phyloP scores from a whole-genome alignment of 2,888 invertebrate genomes.

The Limnephilus rhombicus region DNA sequence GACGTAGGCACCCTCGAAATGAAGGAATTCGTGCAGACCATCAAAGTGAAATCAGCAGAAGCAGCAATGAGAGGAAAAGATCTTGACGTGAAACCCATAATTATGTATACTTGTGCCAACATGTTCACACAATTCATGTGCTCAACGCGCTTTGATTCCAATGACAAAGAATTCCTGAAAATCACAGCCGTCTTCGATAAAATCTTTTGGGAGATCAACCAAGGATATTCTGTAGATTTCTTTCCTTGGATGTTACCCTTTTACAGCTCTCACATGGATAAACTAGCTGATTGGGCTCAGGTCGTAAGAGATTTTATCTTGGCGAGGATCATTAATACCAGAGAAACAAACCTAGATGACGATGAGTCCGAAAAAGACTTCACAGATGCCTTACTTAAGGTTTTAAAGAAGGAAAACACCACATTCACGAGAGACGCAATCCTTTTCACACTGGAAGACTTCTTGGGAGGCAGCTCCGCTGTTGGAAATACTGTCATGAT shows the following conservation, averaged over 20 bases:
- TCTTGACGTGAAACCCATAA: conserved; percentile 82
- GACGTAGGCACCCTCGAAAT: conserved; percentile 84
- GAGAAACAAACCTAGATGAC: conserved; percentile 77
- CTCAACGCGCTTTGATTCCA: conserved; percentile 84
- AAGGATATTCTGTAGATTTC: conserved; percentile 92
- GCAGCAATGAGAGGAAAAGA: conserved; percentile 70
- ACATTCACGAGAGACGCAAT: conserved; percentile 87
- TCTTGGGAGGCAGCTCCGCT: conserved; percentile 92
- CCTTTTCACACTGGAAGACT: conserved; percentile 90
- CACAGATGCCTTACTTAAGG: conserved; percentile 86
- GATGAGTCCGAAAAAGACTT: conserved; percentile 85
- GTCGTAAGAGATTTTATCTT: conserved; percentile 86
- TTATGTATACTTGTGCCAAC: conserved; percentile 88
- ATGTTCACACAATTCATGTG: conserved; percentile 94
- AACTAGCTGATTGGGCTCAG: conserved; percentile 83
- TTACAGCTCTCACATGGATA: conserved; percentile 83
- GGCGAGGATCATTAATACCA: conserved; percentile 82
- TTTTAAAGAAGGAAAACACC: conserved; percentile 78
- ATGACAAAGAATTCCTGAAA: conserved; percentile 82
- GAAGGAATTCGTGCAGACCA: conserved; percentile 78
- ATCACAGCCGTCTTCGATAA: conserved; percentile 88
- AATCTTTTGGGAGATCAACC: conserved; percentile 95
- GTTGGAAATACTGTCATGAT: conserved; percentile 91
- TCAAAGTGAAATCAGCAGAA: conserved; percentile 74
- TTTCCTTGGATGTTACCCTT: conserved; percentile 89